Evolutionary conservation across 2,113 vertebrate species (phyloP), one percentile per base, ranked within the genome.

Genomic region (Lasiurus borealis): DNA sequence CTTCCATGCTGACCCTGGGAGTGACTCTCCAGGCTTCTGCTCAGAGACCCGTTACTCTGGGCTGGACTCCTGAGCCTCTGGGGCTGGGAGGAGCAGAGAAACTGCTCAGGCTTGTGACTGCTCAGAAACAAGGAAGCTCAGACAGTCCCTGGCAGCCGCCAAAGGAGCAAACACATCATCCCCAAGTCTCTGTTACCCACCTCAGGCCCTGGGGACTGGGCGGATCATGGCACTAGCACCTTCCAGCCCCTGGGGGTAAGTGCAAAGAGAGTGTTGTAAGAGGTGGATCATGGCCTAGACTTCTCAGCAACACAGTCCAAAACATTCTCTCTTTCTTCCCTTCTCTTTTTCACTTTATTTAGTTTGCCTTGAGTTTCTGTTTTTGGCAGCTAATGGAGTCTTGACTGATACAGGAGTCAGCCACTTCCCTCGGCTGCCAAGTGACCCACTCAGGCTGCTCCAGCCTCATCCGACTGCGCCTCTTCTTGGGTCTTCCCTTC

Each of bases 11-110:
- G 62, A 66, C 54, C 31, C 76, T 23, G 40, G 7, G 15, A 82
- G 83, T 19, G 25, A 19, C 18, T 34, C 31, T 27, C 36, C 52
- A 52, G 59, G 50, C 57, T 21, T 80, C 40, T 85, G 78, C 9
- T 81, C 4, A 0, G 7, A 50, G 46, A 25, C 44, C 1, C 15
- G 3, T 44, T 69, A 16, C 50, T 10, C 2, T 9, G 5, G 66
- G 50, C 50, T n/a, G 59, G 40, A 34, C 72, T 54, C 29, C 62
- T 29, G 4, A 69, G 31, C 13, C 2, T 5, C 34, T 23, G 40
- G 10, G 85, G 18, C 75, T 52, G 18, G n/a, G 57, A 29, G 40
- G 44, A 11, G 31, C 5, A 0, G 1, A 11, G 14, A 21, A 14
- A 15, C 52, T 46, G 57, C 87, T 46, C 64, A 15, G 34, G 27